Evolutionary conservation across 2,113 vertebrate species (phyloP).

Genomic region (Python bivittatus): DNA sequence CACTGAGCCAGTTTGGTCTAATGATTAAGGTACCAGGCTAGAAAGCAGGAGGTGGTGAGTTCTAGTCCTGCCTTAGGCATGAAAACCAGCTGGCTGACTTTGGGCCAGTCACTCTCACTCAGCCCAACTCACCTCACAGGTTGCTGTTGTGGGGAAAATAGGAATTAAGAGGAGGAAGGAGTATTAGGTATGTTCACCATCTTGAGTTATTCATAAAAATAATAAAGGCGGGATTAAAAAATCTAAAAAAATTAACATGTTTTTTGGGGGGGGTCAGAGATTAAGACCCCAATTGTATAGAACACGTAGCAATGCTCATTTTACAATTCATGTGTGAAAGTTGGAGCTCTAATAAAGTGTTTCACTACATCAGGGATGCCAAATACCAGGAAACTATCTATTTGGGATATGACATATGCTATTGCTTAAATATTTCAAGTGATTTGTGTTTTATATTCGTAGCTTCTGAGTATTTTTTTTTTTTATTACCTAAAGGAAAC

Average conservation of each 20-base stretch:
- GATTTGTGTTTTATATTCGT: neutral
- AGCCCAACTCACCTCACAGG: too few relatives aligned
- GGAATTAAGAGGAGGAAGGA: too few relatives aligned
- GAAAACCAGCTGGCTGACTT: too few relatives aligned
- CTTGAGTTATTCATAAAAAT: too few relatives aligned
- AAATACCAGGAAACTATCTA: neutral
- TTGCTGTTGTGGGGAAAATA: too few relatives aligned
- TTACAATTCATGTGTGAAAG: neutral
- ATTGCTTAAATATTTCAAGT: neutral
- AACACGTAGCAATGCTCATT: neutral
- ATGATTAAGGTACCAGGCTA: too few relatives aligned
- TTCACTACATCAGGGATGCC: neutral
- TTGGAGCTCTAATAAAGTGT: neutral
- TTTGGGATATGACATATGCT: neutral
- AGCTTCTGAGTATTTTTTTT: neutral
- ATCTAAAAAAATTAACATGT: neutral
- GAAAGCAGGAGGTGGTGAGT: too few relatives aligned
- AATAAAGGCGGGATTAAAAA: too few relatives aligned
- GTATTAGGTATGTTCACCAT: too few relatives aligned
- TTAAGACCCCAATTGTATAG: neutral
- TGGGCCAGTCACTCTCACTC: too few relatives aligned
- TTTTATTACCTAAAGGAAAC: neutral
- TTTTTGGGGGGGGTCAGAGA: conserved; percentile 2
- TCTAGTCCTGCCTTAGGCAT: too few relatives aligned
- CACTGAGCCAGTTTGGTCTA: too few relatives aligned